Evolutionary conservation across 2,113 vertebrate species (phyloP).

Genomic region (Lepus americanus): DNA sequence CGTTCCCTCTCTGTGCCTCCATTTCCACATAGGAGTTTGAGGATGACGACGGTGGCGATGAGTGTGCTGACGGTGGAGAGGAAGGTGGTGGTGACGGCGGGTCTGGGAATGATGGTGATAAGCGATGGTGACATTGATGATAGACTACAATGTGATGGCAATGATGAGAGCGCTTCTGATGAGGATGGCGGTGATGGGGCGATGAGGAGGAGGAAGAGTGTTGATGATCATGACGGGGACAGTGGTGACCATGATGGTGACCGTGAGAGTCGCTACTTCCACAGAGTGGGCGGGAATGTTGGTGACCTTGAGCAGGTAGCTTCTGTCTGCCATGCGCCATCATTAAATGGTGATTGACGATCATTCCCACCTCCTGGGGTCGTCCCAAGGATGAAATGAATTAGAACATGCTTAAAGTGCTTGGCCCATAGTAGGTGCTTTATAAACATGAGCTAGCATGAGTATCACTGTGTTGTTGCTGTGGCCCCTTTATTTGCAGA

Average conservation of each 20-base stretch:
- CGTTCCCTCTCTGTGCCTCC: background rate
- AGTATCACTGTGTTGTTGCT: background rate
- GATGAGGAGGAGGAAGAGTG: background rate
- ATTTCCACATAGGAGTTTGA: background rate
- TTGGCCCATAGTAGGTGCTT: background rate
- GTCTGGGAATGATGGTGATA: background rate
- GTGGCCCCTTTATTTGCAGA: background rate
- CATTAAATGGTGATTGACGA: background rate
- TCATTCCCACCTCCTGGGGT: background rate
- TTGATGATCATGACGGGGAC: background rate
- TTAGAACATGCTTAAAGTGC: background rate
- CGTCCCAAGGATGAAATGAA: background rate
- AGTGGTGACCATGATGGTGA: no score
- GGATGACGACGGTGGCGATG: background rate
- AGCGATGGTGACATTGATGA: background rate
- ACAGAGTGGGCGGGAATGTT: background rate
- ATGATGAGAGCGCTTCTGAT: accelerated
- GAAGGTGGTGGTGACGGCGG: background rate
- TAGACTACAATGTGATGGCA: background rate
- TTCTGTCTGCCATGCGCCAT: background rate
- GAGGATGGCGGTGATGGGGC: background rate
- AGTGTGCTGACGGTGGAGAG: background rate
- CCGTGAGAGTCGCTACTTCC: background rate
- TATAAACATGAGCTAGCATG: background rate
- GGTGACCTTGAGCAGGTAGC: background rate